Evolutionary conservation across 2,113 vertebrate genomes (phyloP), one percentile per base, ranked within the genome.

Genomic region (Oryzias curvinotus): DNA sequence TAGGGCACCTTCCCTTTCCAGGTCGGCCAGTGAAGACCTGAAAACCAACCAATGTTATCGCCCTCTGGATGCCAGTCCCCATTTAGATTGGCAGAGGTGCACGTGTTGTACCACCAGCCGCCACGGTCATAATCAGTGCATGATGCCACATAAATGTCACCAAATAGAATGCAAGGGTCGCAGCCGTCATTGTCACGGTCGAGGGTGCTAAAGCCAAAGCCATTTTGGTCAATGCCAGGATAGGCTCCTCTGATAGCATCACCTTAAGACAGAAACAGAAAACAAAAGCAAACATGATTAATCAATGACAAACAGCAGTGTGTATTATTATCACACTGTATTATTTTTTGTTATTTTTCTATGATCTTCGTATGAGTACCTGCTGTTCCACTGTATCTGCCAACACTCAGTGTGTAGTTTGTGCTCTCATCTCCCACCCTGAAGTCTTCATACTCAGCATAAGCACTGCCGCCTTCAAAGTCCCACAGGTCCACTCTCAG

Each of bases 101-200:
- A 90, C 52, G 62, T 36, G 46, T 89, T 91, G 78, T 77, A 90
- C 88, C 89, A 92, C 90, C 91, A 91, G 5, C 84, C 84, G 0
- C 77, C 75, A 0, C 58, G 49, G 0, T 62, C 15, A 0, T 7
- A 17, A 1, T 0, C 0, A 23, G 67, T 25, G 21, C 91, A 91
- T 0, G 59, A 12, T 0, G 0, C 1, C 1, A 46, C 1, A 1
- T 43, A 61, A 5, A 80, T 74, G 66, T 88, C 81, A 0, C 81
- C 84, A 0, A 84, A 81, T 23, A 23, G 21, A 43, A 82, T 23
- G 52, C 90, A 89, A 0, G 80, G 86, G 0, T 46, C 17, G 75
- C 90, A 88, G 65, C 81, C 83, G 1, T 89, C 85, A 0, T 83
- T 87, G 83, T 90, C 84, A 0, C 25, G 52, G 62, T 90, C 86